phyloP scores from a whole-genome alignment of 2,113 vertebrate genomes.

The Euleptes europaea region DNA sequence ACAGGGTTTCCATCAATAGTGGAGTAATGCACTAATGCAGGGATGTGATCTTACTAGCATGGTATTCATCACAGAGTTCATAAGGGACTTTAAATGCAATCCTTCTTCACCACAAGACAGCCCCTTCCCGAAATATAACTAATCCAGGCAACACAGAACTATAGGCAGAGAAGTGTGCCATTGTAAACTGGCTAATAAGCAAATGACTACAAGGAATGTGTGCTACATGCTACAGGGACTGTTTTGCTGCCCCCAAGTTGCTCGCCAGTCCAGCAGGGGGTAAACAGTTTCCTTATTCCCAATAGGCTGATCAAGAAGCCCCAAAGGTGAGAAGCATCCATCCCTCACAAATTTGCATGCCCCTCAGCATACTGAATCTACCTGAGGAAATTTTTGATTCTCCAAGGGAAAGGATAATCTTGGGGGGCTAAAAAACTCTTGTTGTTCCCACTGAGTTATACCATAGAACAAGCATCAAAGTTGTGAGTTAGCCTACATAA shows the following conservation, averaged over 20 bases:
- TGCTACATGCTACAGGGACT: too few relatives aligned
- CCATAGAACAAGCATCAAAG: too few relatives aligned
- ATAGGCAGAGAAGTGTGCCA: neutral
- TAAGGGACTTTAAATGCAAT: neutral
- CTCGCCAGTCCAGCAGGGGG: too few relatives aligned
- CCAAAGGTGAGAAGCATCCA: neutral
- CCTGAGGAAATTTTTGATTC: neutral
- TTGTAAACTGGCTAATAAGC: neutral
- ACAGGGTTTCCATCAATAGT: constrained; percentile 9
- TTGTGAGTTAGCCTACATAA: too few relatives aligned
- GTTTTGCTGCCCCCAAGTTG: too few relatives aligned
- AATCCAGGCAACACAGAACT: neutral
- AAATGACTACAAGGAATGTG: neutral
- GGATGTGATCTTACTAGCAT: neutral
- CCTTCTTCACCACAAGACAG: too few relatives aligned
- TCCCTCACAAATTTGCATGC: neutral
- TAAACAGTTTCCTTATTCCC: too few relatives aligned
- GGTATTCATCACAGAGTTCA: neutral
- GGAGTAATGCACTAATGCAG: neutral
- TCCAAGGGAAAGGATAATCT: neutral
- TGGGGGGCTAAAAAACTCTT: neutral
- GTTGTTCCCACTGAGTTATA: neutral
- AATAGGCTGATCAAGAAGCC: too few relatives aligned
- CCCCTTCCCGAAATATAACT: neutral
- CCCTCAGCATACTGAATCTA: neutral